These are phyloP conservation scores for Lytechinus pictus DNA, from an alignment of 35 echinoderm and acorn worm genomes.

Conservation along the genomic window DNA sequence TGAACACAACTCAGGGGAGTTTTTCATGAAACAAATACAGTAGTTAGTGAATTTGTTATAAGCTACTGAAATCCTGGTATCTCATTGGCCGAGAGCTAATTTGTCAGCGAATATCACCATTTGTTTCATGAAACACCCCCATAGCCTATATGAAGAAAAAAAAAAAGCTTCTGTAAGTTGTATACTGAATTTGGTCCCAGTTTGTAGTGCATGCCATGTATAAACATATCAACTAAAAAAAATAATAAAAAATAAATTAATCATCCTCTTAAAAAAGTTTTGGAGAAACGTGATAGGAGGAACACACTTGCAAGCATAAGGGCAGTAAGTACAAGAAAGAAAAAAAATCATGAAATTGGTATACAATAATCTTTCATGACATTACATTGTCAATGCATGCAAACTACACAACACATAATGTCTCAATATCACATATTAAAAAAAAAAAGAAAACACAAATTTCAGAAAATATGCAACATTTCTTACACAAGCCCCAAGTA, in stretches of 20 bases:
- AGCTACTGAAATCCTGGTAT: too few relatives aligned
- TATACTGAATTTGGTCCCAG: not conserved
- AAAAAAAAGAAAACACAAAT: conserved; percentile 5
- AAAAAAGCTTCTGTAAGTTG: too few relatives aligned
- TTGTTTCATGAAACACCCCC: too few relatives aligned
- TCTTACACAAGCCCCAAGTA: conserved; percentile 37
- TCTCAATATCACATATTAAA: not conserved
- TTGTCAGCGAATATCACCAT: too few relatives aligned
- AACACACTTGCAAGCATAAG: not conserved
- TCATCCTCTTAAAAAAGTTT: not conserved
- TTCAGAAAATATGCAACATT: conserved; percentile 36
- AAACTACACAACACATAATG: conserved; percentile 28
- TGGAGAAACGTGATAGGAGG: not conserved
- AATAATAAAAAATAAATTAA: not conserved
- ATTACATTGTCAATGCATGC: conserved; percentile 4
- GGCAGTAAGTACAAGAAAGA: conserved; percentile 1
- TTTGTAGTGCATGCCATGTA: not conserved
- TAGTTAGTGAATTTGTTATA: too few relatives aligned
- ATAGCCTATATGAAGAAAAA: too few relatives aligned
- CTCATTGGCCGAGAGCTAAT: too few relatives aligned
- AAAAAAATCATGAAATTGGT: not conserved
- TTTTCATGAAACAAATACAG: too few relatives aligned
- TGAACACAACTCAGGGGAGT: too few relatives aligned
- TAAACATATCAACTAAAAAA: not conserved
- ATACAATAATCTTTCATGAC: not conserved